Evolutionary conservation across 2,888 invertebrate species (phyloP), one percentile per base, ranked within the genome.

Genomic region (Drosophila gaucha): DNA sequence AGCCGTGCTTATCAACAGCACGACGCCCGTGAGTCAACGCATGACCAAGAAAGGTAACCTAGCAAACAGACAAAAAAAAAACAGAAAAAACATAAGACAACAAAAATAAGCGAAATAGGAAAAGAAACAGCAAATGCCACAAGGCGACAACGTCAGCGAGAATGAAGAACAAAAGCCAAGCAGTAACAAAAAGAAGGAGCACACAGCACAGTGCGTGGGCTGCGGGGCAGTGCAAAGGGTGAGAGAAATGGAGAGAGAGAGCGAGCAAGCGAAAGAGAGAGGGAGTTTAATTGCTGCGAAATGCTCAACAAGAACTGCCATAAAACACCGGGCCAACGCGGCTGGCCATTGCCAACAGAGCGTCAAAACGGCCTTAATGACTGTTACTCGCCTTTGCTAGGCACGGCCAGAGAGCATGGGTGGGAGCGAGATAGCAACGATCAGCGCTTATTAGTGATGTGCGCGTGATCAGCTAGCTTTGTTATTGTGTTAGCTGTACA

Each of bases 11-110:
- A 82, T 82, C 86, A 86, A 78, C 73, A 38, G 52, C 63, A 62
- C 62, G 52, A 74, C 70, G 75, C 68, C 86, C 67, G 62, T 83
- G 82, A 83, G 73, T 83, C 82, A 82, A 72, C 78, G 67, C 78
- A 86, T 83, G 82, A 75, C 82, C 82, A 86, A 83, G 80, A 82
- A 86, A 70, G 86, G 86, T 83, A 82, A 83, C 73, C 66, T 56
- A 47, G 72, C 72, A 72, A 77, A 65, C 74, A 56, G 57, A 66
- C 9, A 49, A 16, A 63, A 24, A 49, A 30, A 51, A 28, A 43
- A 46, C 26, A 44, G n/a, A 35, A 47, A 36, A 6, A 6, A 6
- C 22, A 24, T 3, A 39, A 0, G n/a, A 20, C 6, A 50, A 18
- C 54, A 30, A 41, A 50, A 39, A 12, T 20, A 43, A 62, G 14